Evolutionary conservation across 2,797 vertebrate genomes (phyloP), one percentile per base, ranked within the genome.

Genomic region (Oophaga sylvatica): DNA sequence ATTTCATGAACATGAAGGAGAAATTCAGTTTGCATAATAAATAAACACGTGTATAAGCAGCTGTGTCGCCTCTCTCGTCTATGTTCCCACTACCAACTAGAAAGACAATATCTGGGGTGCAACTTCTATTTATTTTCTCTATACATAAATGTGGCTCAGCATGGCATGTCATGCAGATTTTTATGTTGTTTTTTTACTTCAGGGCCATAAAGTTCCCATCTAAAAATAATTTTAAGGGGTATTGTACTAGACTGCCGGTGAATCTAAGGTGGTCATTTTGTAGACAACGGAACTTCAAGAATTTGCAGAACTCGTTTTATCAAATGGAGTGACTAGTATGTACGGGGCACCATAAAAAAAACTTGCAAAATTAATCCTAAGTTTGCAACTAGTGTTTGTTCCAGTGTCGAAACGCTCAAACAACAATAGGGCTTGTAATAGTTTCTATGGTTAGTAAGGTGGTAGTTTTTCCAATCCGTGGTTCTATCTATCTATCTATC

Each of bases 1-100:
- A 65, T 84, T 84, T 77, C 71, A 65, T 84, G 71, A 84, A 84
- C 83, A 84, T 84, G 59, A 84, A 77, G 83, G 83, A 84, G 83
- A 84, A 77, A 65, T 62, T 63, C 4, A 77, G 83, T 84, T 84
- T 77, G 83, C 83, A 84, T 84, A 84, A 84, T 77, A 83, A 83
- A 83, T 83, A 84, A 84, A 65, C 71, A 84, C 71, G 20, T 48
- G 71, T 65, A 62, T 63, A 84, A 65, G 83, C 83, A 84, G 83
- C 83, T 84, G 83, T 77, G 62, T 84, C 57, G 57, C 83, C 16
- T 84, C 59, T 45, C 81, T 67, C 45, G 63, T 45, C 20, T 70
- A 86, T 13, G 45, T 77, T 77, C 71, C 71, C 71, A 77, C 57
- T 76, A 53, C n/a, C 11, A 63, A 53, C 16, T 26, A 45, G 22